A percentile compares a stretch with the other conserved stretches of the same genome.
Conservation (phyloP, 1,140 invertebrate species). For the Neelides sp. region DNA sequence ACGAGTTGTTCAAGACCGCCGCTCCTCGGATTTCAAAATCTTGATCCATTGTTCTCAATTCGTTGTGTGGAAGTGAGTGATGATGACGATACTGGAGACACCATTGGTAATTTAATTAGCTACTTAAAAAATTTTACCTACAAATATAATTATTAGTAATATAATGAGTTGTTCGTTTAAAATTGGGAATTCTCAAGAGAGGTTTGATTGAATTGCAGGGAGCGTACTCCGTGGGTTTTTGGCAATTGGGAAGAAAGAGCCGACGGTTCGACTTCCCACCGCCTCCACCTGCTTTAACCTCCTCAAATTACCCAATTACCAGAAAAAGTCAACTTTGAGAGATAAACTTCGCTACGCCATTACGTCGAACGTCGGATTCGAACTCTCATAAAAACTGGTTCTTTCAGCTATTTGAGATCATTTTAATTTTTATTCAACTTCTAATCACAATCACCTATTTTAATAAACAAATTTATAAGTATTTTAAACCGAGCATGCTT, state of each 20-base stretch:
- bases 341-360: constrained; percentile 97
- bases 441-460: too few relatives aligned
- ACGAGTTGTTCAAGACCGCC: constrained; percentile 98
- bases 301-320: constrained; percentile 96
- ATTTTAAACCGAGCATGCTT: too few relatives aligned
- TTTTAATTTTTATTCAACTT: too few relatives aligned
- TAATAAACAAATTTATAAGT: too few relatives aligned
- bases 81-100: constrained; percentile 95
- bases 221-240: constrained; percentile 96
- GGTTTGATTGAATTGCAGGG: constrained; percentile 40
- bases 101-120: constrained; percentile 59
- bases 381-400: constrained; percentile 84
- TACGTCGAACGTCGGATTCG: constrained; percentile 95
- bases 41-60: constrained; percentile 98
- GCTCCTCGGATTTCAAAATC: constrained; percentile 86
- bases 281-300: constrained; percentile 99
- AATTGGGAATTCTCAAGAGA: not conserved
- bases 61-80: constrained; percentile 97
- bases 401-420: too few relatives aligned
- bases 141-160: not conserved
- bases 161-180: not conserved
- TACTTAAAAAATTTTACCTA: not conserved
- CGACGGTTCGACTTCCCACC: constrained; percentile 87
- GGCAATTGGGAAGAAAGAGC: constrained; percentile 89
- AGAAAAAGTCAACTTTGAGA: constrained; percentile 82